phyloP scores from a whole-genome alignment of 2,797 vertebrate species.

The Benthosema pterotum region DNA sequence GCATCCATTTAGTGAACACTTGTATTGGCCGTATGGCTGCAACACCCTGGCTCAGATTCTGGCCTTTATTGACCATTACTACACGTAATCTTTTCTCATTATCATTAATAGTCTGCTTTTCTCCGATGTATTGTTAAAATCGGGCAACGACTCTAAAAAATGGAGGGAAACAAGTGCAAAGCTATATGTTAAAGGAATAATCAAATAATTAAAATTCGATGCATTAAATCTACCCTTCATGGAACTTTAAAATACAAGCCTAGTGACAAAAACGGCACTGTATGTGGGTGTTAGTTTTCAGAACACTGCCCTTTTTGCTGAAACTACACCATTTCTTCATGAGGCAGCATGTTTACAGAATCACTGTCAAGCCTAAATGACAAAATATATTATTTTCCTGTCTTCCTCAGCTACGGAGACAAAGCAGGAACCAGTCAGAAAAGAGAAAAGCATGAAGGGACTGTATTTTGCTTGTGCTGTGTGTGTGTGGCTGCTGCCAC shows the following conservation, averaged over 20 bases:
- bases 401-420: conserved; percentile 37
- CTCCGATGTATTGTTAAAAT: too few relatives aligned
- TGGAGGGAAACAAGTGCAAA: too few relatives aligned
- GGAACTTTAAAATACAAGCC: neutral
- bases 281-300: conserved; percentile 11
- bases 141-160: too few relatives aligned
- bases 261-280: neutral
- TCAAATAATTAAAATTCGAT: neutral
- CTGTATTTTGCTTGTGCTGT: conserved; percentile 2
- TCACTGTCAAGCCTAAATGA: neutral
- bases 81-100: too few relatives aligned
- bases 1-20: too few relatives aligned
- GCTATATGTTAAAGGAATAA: neutral
- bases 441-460: conserved; percentile 32
- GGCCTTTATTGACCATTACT: too few relatives aligned
- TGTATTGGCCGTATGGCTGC: too few relatives aligned
- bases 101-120: too few relatives aligned
- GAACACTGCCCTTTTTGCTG: conserved; percentile 4
- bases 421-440: conserved; percentile 1
- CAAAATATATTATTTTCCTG: conserved; percentile 22
- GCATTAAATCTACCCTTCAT: neutral
- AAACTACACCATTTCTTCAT: conserved; percentile 18
- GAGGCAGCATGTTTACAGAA: conserved; percentile 11
- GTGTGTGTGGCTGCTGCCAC: conserved; percentile 47
- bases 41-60: too few relatives aligned